Evolutionary conservation across 2,797 vertebrate species (phyloP).

Genomic region (Coregonus suidteri): DNA sequence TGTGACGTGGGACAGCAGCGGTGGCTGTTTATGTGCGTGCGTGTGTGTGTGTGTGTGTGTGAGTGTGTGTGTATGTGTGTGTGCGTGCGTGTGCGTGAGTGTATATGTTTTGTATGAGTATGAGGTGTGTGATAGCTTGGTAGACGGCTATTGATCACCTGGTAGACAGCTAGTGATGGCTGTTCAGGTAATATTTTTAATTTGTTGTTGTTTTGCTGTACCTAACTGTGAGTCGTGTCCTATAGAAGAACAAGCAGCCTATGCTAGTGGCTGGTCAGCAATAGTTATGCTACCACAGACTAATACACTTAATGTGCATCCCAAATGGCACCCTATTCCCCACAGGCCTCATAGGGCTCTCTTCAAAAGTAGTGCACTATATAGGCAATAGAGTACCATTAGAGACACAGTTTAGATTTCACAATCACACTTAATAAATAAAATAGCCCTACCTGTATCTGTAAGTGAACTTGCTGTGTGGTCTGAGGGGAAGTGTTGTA

Average conservation of each 20-base stretch:
- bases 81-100: too few relatives aligned
- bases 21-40: too few relatives aligned
- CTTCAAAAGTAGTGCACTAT: not conserved
- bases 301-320: not conserved
- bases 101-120: too few relatives aligned
- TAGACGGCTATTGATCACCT: too few relatives aligned
- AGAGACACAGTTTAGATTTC: not conserved
- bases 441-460: not conserved
- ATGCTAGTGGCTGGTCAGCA: not conserved
- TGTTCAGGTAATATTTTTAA: too few relatives aligned
- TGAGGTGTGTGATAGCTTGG: too few relatives aligned
- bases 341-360: not conserved
- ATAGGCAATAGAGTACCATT: not conserved
- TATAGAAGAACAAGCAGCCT: not conserved
- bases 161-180: too few relatives aligned
- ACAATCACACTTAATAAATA: not conserved
- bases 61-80: too few relatives aligned
- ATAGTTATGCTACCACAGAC: not conserved
- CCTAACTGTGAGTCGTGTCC: too few relatives aligned
- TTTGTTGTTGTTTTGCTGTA: too few relatives aligned
- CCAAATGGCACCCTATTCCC: not conserved
- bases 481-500: conserved; percentile 44
- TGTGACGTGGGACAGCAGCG: too few relatives aligned
- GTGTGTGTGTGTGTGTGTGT: too few relatives aligned
- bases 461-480: not conserved